Percentiles rank a stretch among this genome's conserved stretches.
phyloP scores from a whole-genome alignment of 1,140 invertebrate species.

The Megalonaias nervosa region DNA sequence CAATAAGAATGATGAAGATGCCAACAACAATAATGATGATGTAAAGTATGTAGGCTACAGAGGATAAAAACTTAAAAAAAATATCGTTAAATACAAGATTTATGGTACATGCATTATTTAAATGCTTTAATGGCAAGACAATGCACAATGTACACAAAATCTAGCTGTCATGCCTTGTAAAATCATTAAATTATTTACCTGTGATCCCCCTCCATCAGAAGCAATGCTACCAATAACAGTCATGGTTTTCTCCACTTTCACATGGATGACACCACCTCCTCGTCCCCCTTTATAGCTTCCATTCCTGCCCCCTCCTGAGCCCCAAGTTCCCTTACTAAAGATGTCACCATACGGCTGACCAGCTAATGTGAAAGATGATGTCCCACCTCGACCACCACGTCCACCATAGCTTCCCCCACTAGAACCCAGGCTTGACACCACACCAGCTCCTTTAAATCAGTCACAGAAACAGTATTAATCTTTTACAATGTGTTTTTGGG shows the following conservation, averaged over 20 bases:
- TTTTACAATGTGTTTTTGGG: too few relatives aligned
- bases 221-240: constrained; percentile 35
- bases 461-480: too few relatives aligned
- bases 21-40: too few relatives aligned
- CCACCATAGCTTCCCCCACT: constrained; percentile 56
- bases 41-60: too few relatives aligned
- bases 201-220: constrained; percentile 38
- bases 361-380: constrained; percentile 7
- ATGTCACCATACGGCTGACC: constrained; percentile 51
- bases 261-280: constrained; percentile 51
- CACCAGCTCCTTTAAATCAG: constrained; percentile 45
- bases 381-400: constrained; percentile 43
- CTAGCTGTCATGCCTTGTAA: too few relatives aligned
- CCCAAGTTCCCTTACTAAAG: constrained; percentile 47
- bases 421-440: constrained; percentile 23
- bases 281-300: constrained; percentile 40
- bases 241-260: constrained; percentile 31
- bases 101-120: too few relatives aligned
- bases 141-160: too few relatives aligned
- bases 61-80: too few relatives aligned
- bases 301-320: constrained; percentile 56
- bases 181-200: constrained; percentile 26
- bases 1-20: too few relatives aligned
- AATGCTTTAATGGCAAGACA: too few relatives aligned
- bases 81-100: too few relatives aligned